Conservation (phyloP, 2,888 invertebrate species). For the Dryocosmus kuriphilus region DNA sequence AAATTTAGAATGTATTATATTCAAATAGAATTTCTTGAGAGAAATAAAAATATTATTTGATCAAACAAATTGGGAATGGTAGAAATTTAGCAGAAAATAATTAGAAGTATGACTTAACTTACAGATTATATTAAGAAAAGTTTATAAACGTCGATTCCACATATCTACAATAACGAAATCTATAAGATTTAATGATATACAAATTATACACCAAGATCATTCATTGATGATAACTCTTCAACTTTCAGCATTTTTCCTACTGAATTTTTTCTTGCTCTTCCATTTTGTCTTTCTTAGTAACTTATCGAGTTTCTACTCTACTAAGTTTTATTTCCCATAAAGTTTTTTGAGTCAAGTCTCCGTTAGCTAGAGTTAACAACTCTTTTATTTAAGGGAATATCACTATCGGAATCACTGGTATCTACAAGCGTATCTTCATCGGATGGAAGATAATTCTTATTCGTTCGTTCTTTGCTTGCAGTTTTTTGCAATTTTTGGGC, state of each 20-base stretch:
- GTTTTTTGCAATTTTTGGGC: conserved; percentile 51
- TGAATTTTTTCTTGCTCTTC: not conserved
- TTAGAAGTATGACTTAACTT: not conserved
- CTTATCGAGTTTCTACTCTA: not conserved
- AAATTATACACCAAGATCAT: not conserved
- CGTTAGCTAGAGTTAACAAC: conserved; percentile 63
- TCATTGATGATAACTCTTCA: not conserved
- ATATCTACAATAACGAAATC: not conserved
- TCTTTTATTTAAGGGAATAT: conserved; percentile 65
- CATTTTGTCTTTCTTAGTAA: not conserved
- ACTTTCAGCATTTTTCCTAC: not conserved
- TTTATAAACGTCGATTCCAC: not conserved
- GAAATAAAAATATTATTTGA: not conserved
- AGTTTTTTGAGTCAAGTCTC: conserved; percentile 36
- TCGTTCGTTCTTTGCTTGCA: conserved; percentile 47
- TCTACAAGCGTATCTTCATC: conserved; percentile 59
- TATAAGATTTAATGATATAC: conserved; percentile 4
- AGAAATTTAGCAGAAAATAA: not conserved
- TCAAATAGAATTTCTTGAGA: too few relatives aligned
- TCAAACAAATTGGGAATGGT: not conserved
- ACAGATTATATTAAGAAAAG: not conserved
- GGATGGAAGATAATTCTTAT: conserved; percentile 54
- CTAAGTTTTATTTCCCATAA: not conserved
- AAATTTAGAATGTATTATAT: too few relatives aligned
- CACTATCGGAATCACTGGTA: conserved; percentile 71